phyloP scores from a whole-genome alignment of 2,888 invertebrate genomes.

The Drosophila incognita region DNA sequence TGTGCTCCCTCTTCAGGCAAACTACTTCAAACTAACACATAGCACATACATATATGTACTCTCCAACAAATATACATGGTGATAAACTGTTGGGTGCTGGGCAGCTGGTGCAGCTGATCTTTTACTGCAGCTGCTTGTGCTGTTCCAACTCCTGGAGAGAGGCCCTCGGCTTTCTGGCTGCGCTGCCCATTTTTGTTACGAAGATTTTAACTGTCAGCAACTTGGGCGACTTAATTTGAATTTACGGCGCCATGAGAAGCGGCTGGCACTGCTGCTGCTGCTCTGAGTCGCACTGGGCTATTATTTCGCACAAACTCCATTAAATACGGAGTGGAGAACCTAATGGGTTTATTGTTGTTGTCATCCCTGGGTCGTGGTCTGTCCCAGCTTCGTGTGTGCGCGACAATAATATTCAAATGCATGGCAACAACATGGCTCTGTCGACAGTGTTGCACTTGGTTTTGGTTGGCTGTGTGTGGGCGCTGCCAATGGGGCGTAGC shows the following conservation, averaged over 20 bases:
- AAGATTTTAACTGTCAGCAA: slow-evolving; percentile 80
- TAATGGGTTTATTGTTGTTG: slow-evolving; percentile 61
- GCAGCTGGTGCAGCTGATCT: slow-evolving; percentile 55
- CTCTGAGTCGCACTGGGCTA: slow-evolving; percentile 53
- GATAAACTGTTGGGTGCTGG: slow-evolving; percentile 26
- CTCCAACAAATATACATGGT: slow-evolving; percentile 19
- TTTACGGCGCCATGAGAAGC: slow-evolving; percentile 75
- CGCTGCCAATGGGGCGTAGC: slow-evolving; percentile 56
- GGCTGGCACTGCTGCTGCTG: slow-evolving; percentile 32
- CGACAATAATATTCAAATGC: slow-evolving; percentile 80
- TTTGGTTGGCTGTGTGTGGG: slow-evolving; percentile 12
- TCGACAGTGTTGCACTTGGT: slow-evolving; percentile 36
- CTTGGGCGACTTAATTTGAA: slow-evolving; percentile 80
- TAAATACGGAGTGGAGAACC: slow-evolving; percentile 66
- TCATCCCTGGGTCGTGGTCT: slow-evolving; percentile 44
- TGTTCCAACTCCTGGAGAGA: slow-evolving; percentile 6
- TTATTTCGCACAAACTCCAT: slow-evolving; percentile 78
- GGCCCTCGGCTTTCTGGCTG: slow-evolving; percentile 54
- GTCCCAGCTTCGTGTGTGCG: slow-evolving; percentile 47
- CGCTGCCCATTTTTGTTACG: slow-evolving; percentile 74
- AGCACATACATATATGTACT: slow-evolving; percentile 5
- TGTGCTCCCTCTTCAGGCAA: slow-evolving; percentile 64
- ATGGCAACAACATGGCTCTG: slow-evolving; percentile 41
- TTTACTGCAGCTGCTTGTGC: slow-evolving; percentile 20
- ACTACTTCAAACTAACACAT: slow-evolving; percentile 59